Percentiles rank a stretch among this genome's conserved stretches.
phyloP scores from a whole-genome alignment of 2,797 vertebrate genomes.

The Pogoniulus pusillus region DNA sequence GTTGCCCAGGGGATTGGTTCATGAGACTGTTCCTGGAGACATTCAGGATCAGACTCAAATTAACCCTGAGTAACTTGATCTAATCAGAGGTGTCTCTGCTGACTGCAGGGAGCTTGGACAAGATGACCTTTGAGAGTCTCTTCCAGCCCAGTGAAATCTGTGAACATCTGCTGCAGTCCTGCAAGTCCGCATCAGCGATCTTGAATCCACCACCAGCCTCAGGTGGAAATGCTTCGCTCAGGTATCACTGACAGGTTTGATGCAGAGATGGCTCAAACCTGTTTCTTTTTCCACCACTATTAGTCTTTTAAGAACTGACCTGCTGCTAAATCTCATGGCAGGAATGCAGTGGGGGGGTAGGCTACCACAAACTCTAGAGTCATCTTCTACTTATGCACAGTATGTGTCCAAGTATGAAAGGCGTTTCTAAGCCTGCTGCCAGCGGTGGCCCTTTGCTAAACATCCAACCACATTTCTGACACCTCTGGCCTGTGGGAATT shows the following conservation, averaged over 20 bases:
- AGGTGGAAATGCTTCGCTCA: background rate
- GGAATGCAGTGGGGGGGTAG: background rate
- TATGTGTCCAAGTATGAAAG: background rate
- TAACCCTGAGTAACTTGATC: too few relatives aligned
- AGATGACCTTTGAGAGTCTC: too few relatives aligned
- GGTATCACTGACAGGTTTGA: background rate
- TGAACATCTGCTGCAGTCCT: fast-evolving
- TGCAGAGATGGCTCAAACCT: background rate
- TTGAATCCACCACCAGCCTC: background rate
- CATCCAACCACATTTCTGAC: constrained; percentile 2
- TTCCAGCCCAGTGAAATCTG: too few relatives aligned
- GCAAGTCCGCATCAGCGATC: background rate
- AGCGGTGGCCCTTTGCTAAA: constrained; percentile 2
- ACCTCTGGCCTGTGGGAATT: constrained; percentile 12
- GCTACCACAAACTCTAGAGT: background rate
- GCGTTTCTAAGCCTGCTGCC: constrained; percentile 2
- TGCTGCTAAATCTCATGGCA: background rate
- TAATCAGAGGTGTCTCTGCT: too few relatives aligned
- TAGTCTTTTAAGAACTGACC: background rate
- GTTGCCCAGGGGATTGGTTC: too few relatives aligned
- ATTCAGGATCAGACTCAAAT: too few relatives aligned
- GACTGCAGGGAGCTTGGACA: too few relatives aligned
- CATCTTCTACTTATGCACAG: background rate
- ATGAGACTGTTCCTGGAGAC: too few relatives aligned
- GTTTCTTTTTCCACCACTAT: background rate